Conservation (phyloP, 2,797 vertebrate species). For the Lagodon rhomboides region DNA sequence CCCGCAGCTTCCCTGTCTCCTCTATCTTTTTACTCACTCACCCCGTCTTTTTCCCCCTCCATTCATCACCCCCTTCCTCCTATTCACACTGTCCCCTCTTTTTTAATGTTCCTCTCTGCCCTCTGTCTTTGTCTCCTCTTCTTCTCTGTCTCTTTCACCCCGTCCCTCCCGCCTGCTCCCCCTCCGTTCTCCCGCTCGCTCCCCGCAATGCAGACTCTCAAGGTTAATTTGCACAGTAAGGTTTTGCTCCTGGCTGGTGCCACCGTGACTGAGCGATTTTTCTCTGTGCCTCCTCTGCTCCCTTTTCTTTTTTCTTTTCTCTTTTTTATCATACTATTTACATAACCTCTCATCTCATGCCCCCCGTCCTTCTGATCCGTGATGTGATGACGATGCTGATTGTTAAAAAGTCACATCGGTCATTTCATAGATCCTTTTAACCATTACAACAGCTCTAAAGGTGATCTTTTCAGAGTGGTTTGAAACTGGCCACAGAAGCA, state of each 20-base stretch:
- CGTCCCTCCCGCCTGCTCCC: slow-evolving; percentile 38
- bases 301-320: slow-evolving; percentile 28
- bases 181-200: slow-evolving; percentile 51
- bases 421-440: not conserved
- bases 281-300: slow-evolving; percentile 46
- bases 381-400: not conserved
- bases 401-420: not conserved
- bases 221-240: slow-evolving; percentile 86
- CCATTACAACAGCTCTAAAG: not conserved
- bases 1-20: slow-evolving; percentile 7
- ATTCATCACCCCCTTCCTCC: slow-evolving; percentile 23
- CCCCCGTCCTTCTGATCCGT: not conserved
- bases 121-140: slow-evolving; percentile 50
- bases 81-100: slow-evolving; percentile 1
- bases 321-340: slow-evolving; percentile 30
- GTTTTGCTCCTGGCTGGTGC: slow-evolving; percentile 73
- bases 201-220: slow-evolving; percentile 85
- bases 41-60: slow-evolving; percentile 31
- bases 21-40: slow-evolving; percentile 30
- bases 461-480: not conserved
- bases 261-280: slow-evolving; percentile 75
- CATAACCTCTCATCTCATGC: not conserved
- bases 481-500: not conserved
- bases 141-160: slow-evolving; percentile 43
- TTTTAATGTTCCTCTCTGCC: slow-evolving; percentile 28